Evolutionary conservation across 2,113 vertebrate species (phyloP), one percentile per base, ranked within the genome.

Genomic region (Chloropsis hardwickii): DNA sequence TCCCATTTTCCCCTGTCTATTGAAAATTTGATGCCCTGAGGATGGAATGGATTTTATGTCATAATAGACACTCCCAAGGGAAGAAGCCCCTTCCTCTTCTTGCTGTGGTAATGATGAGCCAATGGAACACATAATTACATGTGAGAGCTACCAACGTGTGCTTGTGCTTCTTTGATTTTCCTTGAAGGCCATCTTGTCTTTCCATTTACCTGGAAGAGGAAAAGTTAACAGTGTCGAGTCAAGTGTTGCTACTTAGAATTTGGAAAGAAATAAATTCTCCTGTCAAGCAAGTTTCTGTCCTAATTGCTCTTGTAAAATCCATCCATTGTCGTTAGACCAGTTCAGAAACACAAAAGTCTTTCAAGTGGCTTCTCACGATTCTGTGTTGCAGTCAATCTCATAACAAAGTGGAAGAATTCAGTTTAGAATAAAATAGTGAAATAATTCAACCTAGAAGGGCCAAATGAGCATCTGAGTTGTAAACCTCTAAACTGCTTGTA

Each of bases 21-120:
- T n/a, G 70, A 81, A 81, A 76, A 61, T 82, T 35, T 72, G 40
- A 25, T 85, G 23, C 35, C 66, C 31, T 4, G 4, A 72, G 73
- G 37, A 31, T n/a, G 35, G 29, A 88, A 90, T 77, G 24, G 87
- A 88, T 95, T 94, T 87, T 80, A 35, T 50, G 27, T 95, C 70
- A 53, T 57, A 80, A 35, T 72, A 57, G 66, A 54, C 11, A 24
- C 2, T 82, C 81, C 37, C 62, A 27, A 35, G 70, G 53, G 84
- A 91, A 65, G 10, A 91, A 89, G 29, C 37, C 35, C 14, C 22
- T 64, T 25, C 21, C n/a, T 71, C 11, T 60, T 67, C 69, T 61
- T 57, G 20, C 37, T 42, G 1, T 56, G 66, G 69, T 84, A 54
- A n/a, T 60, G 21, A 56, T 71, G n/a, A 89, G n/a, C 47, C 77